Base-by-base conservation (phyloP, 2,888 invertebrate species). In the Drosophila kanekoi region DNA sequence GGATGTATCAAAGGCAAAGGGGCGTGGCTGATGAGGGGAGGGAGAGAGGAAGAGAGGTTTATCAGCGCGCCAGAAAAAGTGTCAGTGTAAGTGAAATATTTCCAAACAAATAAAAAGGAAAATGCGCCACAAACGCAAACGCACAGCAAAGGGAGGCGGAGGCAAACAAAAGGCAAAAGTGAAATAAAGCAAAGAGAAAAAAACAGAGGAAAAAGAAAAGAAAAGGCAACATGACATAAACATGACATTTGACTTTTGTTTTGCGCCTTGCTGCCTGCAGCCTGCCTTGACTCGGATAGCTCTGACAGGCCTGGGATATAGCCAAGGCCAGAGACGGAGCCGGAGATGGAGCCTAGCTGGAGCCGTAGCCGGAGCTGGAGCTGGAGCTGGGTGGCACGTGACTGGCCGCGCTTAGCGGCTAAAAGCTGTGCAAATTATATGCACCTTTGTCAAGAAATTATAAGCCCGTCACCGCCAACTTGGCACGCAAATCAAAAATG, bases 231-330 rank as follows among this genome's bases (percentile, higher is more conserved):
- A 87, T 87, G 87, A 87, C 87, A 87, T 81, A 87, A 86, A 87
- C 87, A 87, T 87, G 87, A 87, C 86, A 87, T 87, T 87, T 87
- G 87, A 82, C 87, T 87, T 87, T 87, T 84, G 77, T 76, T 77
- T 68, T 71, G 68, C 51, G 48, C 64, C 65, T 57, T 44, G 54
- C 54, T 16, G 43, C 16, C 40, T 41, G 54, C 16, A 23, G 14
- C 45, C 61, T 54, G 47, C 61, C 68, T 41, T 52, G 64, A 67
- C 71, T 72, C 32, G 61, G 67, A 52, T 66, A 62, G 33, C 53
- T 54, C 57, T 62, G 72, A 67, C 69, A 73, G 68, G 41, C 51
- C 45, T 13, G 23, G 44, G 60, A 49, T 13, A 20, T 28, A 8
- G 28, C 38, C 14, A 9, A 14, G 28, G 13, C 5, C 9, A 20